Base-by-base conservation (phyloP, 2,797 vertebrate genomes). In the Sibirionetta formosa region DNA sequence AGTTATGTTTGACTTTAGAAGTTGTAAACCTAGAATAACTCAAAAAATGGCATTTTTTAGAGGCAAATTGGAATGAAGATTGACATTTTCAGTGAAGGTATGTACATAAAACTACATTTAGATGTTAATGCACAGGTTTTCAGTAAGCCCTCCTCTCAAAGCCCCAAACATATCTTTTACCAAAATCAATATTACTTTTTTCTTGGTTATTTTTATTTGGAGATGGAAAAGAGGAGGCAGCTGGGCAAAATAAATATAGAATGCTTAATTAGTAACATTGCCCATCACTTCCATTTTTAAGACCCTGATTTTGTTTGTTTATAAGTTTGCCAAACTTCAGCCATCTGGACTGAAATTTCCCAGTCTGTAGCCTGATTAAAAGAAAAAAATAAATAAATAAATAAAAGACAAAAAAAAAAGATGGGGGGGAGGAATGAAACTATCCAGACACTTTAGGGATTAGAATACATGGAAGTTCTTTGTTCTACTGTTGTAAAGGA, bases 321-420 rank as follows among this genome's bases (percentile, higher is more conserved):
- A 85, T 73, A 88, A 90, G 7, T 96, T 93, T 95, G 90, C 71
- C 81, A 94, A 90, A 93, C 81, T 95, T 96, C 66, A 93, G 14
- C 86, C 93, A 94, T 96, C 88, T 96, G 84, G 82, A 80, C 86
- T 78, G 66, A 92, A 93, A 89, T 91, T 89, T 92, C 33, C 36
- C 33, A 60, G 63, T 29, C 44, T 88, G 42, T 70, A 69, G n/a
- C n/a, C 24, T 92, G 68, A 87, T 42, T 60, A 58, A 89, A 93
- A 81, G 6, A 16, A 56, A 64, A 73, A 42, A 40, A 40, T 16
- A 42, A 42, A 42, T 42, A 42, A 56, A 1, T 31, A 44, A n/a
- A n/a, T 50, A 50, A 17, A 22, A 53, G 27, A n/a, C 26, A 35
- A 40, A 40, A 40, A 27, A 31, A 51, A 51, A 51, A 40, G 27